A percentile compares a stretch with the other conserved stretches of the same genome.
These are phyloP conservation scores for Melikaiella ostensackeni DNA, from an alignment of 2,888 invertebrate genomes.

Conservation along the genomic window DNA sequence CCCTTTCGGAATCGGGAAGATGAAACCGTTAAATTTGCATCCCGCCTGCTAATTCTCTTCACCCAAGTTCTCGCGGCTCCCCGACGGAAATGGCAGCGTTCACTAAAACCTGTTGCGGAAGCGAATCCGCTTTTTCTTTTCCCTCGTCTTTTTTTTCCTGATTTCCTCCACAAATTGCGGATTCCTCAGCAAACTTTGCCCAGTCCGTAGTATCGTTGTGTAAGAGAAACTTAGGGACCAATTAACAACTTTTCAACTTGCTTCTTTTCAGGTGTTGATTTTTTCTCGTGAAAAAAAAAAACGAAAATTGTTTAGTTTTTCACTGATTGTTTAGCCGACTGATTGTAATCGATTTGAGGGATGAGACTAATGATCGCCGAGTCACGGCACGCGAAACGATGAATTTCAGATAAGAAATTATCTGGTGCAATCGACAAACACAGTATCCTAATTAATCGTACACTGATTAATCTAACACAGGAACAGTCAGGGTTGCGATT, in stretches of 20 bases:
- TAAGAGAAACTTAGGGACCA: neutral
- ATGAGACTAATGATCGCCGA: neutral
- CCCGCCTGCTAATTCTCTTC: slow-evolving; percentile 8
- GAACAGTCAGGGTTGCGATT: slow-evolving; percentile 15
- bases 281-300: neutral
- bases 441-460: slow-evolving; percentile 37
- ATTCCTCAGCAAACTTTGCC: neutral
- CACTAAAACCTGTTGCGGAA: slow-evolving; percentile 40
- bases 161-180: slow-evolving; percentile 8
- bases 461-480: slow-evolving; percentile 34
- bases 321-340: neutral
- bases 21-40: slow-evolving; percentile 7
- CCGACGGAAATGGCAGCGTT: slow-evolving; percentile 21
- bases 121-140: slow-evolving; percentile 21
- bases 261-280: neutral
- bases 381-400: slow-evolving; percentile 24
- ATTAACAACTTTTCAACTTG: neutral
- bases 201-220: neutral
- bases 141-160: neutral
- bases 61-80: neutral
- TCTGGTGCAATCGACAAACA: slow-evolving; percentile 35
- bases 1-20: neutral
- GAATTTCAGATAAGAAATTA: slow-evolving; percentile 35
- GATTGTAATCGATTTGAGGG: slow-evolving; percentile 3
- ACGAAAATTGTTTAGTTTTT: neutral